Base-by-base conservation (phyloP, 2,888 invertebrate genomes). In the Eudemis profundana region DNA sequence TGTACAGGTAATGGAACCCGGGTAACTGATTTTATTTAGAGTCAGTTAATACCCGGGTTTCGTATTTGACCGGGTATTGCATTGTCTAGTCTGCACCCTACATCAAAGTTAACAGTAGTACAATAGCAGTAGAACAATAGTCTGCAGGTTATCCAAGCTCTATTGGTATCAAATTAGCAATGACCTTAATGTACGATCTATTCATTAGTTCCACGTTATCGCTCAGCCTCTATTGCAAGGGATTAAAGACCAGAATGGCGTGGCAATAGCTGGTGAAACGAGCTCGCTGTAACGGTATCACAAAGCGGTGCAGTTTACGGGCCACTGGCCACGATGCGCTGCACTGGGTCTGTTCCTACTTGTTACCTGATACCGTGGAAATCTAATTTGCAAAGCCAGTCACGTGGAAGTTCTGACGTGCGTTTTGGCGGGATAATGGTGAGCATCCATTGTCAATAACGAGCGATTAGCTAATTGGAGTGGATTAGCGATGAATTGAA, bases 281-380 rank as follows among this genome's bases (percentile, higher is more conserved):
- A 36, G 4, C 47, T 36, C 21, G 42, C 3, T 49, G 63, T 79
- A 81, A 78, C 79, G 77, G 82, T 74, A 66, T 42, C 60, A 79
- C 74, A 68, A 63, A 63, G 65, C 61, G 63, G 74, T 79, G 79
- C 81, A 79, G 66, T 79, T 79, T 76, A 79, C 79, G 78, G 79
- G 69, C 77, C 83, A 82, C 72, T 75, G 82, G 69, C 62, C 72
- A 78, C 75, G 81, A 74, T 73, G 69, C 67, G 61, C 70, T 77
- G 77, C 74, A 75, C 74, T 74, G 72, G 75, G 75, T 74, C 74
- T 72, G 72, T 71, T 59, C 42, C 68, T 73, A 61, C 67, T 68
- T 68, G 66, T 63, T 60, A 53, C 29, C 19, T 38, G 44, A 57
- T 59, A 57, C 29, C 44, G 56, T 50, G 44, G 15, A 40, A 47